Percentiles rank a stretch among this genome's conserved stretches.
These are phyloP conservation scores for Lanius ludovicianus DNA, from an alignment of 2,113 vertebrate species.

Conservation along the genomic window DNA sequence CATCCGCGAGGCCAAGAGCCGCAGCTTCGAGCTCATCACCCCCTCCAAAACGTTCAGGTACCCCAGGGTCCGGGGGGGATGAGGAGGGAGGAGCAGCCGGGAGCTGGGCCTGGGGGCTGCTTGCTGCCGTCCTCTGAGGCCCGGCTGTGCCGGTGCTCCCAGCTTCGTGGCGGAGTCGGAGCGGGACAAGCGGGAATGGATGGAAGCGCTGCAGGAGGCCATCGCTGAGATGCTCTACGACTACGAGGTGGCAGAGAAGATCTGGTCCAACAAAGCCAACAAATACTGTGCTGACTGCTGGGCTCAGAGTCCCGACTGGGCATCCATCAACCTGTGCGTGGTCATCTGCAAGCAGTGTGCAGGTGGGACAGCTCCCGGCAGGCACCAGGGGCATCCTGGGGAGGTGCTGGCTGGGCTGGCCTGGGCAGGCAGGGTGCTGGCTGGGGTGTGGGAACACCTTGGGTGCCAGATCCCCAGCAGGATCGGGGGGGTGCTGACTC, in stretches of 20 bases:
- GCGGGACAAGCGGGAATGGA: conserved; percentile 91
- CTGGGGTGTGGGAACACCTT: accelerated
- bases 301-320: conserved; percentile 91
- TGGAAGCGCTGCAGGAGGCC: conserved; percentile 90
- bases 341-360: conserved; percentile 99
- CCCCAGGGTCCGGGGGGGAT: accelerated
- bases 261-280: conserved; percentile 98
- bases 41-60: conserved; percentile 94
- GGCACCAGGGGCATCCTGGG: accelerated
- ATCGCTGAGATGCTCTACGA: conserved; percentile 93
- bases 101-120: background rate
- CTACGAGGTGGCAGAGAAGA: conserved; percentile 98
- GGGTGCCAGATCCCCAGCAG: background rate
- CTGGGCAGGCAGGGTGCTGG: background rate
- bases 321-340: conserved; percentile 95
- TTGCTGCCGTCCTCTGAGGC: background rate
- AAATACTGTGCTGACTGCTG: conserved; percentile 90
- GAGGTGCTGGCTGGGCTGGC: background rate
- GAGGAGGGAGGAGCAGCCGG: accelerated
- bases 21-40: conserved; percentile 92
- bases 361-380: conserved; percentile 64
- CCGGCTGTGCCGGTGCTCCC: background rate
- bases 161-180: conserved; percentile 92
- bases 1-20: conserved; percentile 89
- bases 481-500: background rate